Percentiles rank a stretch among this genome's conserved stretches.
Evolutionary conservation across 2,888 invertebrate genomes (phyloP).

Genomic region (Notocelia uddmanniana): DNA sequence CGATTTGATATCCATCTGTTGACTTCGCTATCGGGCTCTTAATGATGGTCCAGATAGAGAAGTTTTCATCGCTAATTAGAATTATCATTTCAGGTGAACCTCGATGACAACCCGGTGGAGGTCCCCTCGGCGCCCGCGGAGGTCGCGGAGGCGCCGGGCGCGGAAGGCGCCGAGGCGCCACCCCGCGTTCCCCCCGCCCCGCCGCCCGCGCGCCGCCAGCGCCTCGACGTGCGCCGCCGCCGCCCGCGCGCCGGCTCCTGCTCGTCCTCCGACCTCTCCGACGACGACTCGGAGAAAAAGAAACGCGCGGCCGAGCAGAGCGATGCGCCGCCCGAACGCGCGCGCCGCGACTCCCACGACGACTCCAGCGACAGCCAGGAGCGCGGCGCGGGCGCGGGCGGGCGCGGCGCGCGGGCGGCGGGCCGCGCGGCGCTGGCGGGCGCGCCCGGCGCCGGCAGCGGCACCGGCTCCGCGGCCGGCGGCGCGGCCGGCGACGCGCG

Average conservation of each 20-base stretch:
- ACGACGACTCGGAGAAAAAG: conserved; percentile 95
- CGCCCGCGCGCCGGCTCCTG: conserved; percentile 90
- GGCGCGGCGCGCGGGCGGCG: conserved; percentile 63
- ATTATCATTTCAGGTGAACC: conserved; percentile 57
- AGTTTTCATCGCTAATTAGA: neutral
- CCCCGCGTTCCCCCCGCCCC: conserved; percentile 66
- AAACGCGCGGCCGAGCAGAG: conserved; percentile 90
- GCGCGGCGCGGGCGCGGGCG: conserved; percentile 88
- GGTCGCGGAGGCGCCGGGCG: conserved; percentile 54
- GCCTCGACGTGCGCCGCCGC: conserved; percentile 72
- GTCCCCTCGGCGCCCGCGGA: conserved; percentile 30
- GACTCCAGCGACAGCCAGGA: conserved; percentile 95
- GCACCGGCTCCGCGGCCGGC: conserved; percentile 69
- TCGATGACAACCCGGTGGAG: conserved; percentile 64
- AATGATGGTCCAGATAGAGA: too few relatives aligned
- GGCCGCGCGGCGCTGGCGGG: conserved; percentile 51
- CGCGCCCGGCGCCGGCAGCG: conserved; percentile 35
- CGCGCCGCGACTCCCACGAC: conserved; percentile 92
- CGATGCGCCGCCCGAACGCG: conserved; percentile 86
- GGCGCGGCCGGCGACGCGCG: conserved; percentile 84
- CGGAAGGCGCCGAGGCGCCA: conserved; percentile 39
- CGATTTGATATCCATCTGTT: too few relatives aligned
- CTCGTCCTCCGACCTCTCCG: conserved; percentile 97
- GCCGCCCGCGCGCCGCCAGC: conserved; percentile 70
- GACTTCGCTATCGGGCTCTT: too few relatives aligned